These are phyloP conservation scores for Sturmia bella DNA, from an alignment of 2,888 invertebrate species.

Conservation along the genomic window DNA sequence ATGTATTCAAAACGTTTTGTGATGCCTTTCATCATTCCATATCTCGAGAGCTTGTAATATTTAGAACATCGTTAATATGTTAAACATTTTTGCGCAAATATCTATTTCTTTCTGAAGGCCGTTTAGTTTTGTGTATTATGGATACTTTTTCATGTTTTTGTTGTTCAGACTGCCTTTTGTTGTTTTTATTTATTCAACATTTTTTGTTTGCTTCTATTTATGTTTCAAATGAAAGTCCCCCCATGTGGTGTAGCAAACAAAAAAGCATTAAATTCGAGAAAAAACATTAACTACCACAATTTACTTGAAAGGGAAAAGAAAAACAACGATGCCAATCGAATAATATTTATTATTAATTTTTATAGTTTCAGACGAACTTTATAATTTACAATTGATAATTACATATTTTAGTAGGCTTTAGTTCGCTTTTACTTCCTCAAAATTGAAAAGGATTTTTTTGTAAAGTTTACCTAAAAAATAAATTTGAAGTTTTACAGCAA, in stretches of 20 bases:
- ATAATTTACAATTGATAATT: not conserved
- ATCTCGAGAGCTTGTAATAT: conserved; percentile 22
- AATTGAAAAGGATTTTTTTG: no score
- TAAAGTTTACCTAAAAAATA: no score
- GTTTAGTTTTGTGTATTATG: conserved; percentile 31
- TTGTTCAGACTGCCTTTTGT: not conserved
- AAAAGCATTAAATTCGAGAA: conserved; percentile 35
- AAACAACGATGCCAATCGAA: not conserved
- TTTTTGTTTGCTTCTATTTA: not conserved
- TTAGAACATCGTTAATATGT: conserved; percentile 14
- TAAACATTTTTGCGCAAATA: conserved; percentile 1
- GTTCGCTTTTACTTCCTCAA: no score
- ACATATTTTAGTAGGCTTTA: not conserved
- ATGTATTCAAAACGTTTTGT: conserved; percentile 41
- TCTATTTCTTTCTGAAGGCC: conserved; percentile 51
- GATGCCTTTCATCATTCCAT: conserved; percentile 40
- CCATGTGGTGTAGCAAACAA: conserved; percentile 50
- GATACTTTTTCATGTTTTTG: conserved; percentile 13
- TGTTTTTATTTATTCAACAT: not conserved
- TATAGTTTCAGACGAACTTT: not conserved
- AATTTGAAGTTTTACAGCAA: no score
- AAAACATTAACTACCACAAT: not conserved
- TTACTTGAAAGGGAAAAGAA: no score
- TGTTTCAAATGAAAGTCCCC: conserved; percentile 36
- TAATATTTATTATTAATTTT: not conserved